Percentiles rank a stretch among this genome's conserved stretches.
Evolutionary conservation across 2,888 invertebrate species (phyloP).

Genomic region (Diabrotica balteata): DNA sequence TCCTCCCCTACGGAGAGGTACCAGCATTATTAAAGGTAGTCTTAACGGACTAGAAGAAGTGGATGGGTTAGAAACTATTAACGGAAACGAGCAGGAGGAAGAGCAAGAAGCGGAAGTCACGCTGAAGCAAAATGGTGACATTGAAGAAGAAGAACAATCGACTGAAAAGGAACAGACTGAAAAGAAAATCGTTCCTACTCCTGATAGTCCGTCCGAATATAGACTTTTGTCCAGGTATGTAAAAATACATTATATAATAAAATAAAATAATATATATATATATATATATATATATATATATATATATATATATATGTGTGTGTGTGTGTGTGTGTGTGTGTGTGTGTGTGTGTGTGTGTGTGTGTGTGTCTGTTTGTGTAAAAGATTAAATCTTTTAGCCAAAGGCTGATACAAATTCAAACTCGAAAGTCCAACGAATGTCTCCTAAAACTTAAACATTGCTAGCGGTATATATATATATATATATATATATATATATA

Average conservation of each 20-base stretch:
- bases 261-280: no score
- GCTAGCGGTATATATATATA: no score
- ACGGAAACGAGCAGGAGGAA: constrained; percentile 18
- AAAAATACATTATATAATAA: not conserved
- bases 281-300: no score
- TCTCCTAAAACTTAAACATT: no score
- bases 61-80: constrained; percentile 32
- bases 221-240: constrained; percentile 46
- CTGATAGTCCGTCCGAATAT: constrained; percentile 70
- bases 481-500: no score
- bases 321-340: no score
- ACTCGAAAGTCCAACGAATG: no score
- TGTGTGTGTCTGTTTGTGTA: no score
- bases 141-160: constrained; percentile 16
- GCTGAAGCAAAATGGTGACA: constrained; percentile 29
- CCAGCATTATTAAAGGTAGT: constrained; percentile 67
- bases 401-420: no score
- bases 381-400: no score
- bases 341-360: no score
- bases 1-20: constrained; percentile 63
- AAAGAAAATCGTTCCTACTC: constrained; percentile 46
- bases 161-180: constrained; percentile 37
- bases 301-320: no score
- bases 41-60: constrained; percentile 49
- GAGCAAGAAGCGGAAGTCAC: constrained; percentile 31